Percentiles rank a stretch among this genome's conserved stretches.
These are phyloP conservation scores for Clarias magur DNA, from an alignment of 2,113 vertebrate species.

Conservation along the genomic window DNA sequence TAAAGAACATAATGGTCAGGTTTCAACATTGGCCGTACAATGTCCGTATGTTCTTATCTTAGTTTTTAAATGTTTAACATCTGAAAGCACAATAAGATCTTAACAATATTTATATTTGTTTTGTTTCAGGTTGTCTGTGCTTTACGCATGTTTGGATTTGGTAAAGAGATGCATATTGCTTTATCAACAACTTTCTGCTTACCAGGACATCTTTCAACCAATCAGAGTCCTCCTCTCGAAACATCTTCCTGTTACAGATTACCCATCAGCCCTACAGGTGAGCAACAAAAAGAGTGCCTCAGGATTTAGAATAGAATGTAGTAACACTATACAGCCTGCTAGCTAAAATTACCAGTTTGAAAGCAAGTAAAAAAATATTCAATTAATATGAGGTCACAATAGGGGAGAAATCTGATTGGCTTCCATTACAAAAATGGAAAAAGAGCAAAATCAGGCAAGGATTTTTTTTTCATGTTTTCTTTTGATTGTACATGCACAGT, in stretches of 20 bases:
- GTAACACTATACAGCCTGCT: not conserved
- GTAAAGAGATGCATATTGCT: conserved; percentile 74
- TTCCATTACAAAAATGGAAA: no score
- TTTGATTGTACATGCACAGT: no score
- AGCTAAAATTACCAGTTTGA: not conserved
- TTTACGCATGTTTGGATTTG: conserved; percentile 81
- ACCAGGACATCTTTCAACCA: conserved; percentile 75
- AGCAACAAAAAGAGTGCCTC: conserved; percentile 21
- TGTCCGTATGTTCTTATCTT: conserved; percentile 16
- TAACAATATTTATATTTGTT: not conserved
- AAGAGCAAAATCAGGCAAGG: no score
- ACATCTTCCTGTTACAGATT: conserved; percentile 64
- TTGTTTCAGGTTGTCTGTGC: conserved; percentile 77
- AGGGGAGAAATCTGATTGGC: no score
- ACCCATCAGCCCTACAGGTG: conserved; percentile 80
- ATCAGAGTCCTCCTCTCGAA: conserved; percentile 74
- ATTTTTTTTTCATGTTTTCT: no score
- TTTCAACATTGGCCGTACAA: not conserved
- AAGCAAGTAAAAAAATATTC: not conserved
- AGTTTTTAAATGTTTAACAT: not conserved
- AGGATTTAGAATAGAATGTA: not conserved
- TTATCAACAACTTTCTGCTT: conserved; percentile 78
- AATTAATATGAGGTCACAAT: no score
- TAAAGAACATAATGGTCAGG: not conserved
- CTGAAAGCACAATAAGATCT: not conserved